Percentiles rank a stretch among this genome's conserved stretches.
phyloP scores from a whole-genome alignment of 2,113 vertebrate species.

The Burhinus oedicnemus region DNA sequence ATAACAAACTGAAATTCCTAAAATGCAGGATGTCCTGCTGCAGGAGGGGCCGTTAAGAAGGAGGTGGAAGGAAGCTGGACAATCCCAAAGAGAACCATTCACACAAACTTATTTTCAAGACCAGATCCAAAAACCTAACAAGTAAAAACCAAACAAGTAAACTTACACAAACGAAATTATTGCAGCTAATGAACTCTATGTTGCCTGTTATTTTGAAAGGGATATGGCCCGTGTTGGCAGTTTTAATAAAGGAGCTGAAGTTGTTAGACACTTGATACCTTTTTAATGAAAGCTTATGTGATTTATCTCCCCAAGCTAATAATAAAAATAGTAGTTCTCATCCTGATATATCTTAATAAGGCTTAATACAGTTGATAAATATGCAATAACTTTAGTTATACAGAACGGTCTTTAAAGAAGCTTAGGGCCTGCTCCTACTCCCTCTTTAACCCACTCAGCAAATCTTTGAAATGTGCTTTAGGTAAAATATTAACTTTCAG shows the following conservation, averaged over 20 bases:
- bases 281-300: not conserved
- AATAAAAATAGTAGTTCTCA: not conserved
- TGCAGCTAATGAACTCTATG: not conserved
- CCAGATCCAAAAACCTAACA: not conserved
- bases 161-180: not conserved
- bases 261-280: not conserved
- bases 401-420: not conserved
- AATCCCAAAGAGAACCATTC: slow-evolving; percentile 25
- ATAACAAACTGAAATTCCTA: slow-evolving; percentile 63
- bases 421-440: not conserved
- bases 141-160: not conserved
- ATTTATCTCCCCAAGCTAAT: not conserved
- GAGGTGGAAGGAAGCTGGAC: slow-evolving; percentile 52
- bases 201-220: not conserved
- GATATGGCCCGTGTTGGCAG: not conserved
- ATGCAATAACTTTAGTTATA: not conserved
- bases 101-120: slow-evolving; percentile 1
- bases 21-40: slow-evolving; percentile 61
- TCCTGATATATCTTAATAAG: not conserved
- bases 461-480: not conserved
- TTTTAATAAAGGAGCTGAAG: not conserved
- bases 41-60: not conserved
- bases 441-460: not conserved
- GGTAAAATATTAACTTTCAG: not conserved
- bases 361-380: not conserved